A percentile compares a stretch with the other conserved stretches of the same genome.
Evolutionary conservation across 2,888 invertebrate species (phyloP).

Genomic region (Thera obeliscata): DNA sequence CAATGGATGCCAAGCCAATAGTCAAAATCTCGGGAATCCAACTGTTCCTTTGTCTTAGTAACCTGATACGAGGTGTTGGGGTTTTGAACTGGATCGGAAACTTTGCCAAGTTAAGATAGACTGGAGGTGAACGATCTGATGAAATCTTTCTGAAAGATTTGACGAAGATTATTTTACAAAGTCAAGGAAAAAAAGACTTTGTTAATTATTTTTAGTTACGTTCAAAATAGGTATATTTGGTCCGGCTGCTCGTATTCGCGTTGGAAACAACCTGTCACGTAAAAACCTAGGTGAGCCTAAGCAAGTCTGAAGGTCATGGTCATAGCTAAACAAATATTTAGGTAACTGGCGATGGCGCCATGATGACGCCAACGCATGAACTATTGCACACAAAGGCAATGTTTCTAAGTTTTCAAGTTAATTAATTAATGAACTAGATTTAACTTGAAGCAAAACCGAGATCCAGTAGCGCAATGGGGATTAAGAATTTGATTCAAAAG

Average conservation of each 20-base stretch:
- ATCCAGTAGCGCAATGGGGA: no score
- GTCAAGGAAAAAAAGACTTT: background rate
- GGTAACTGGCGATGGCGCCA: constrained; percentile 27
- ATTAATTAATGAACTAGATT: background rate
- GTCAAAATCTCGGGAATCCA: constrained; percentile 31
- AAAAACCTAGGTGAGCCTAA: constrained; percentile 20
- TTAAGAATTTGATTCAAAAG: no score
- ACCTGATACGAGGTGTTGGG: constrained; percentile 32
- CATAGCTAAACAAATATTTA: constrained; percentile 22
- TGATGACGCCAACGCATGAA: constrained; percentile 11
- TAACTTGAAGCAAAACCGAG: background rate
- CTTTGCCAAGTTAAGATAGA: constrained; percentile 35
- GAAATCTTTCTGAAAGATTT: constrained; percentile 25
- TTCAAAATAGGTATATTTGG: background rate
- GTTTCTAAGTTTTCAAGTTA: constrained; percentile 1
- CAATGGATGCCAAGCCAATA: constrained; percentile 47
- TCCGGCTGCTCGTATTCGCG: background rate
- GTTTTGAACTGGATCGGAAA: constrained; percentile 21
- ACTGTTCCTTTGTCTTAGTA: constrained; percentile 41
- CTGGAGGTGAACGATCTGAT: constrained; percentile 36
- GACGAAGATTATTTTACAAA: constrained; percentile 1
- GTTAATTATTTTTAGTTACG: background rate
- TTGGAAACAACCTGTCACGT: constrained; percentile 10
- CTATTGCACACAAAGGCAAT: constrained; percentile 7
- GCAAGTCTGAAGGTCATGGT: constrained; percentile 21